Evolutionary conservation across 2,888 invertebrate genomes (phyloP).

Genomic region (Trypoxylon attenuatum): DNA sequence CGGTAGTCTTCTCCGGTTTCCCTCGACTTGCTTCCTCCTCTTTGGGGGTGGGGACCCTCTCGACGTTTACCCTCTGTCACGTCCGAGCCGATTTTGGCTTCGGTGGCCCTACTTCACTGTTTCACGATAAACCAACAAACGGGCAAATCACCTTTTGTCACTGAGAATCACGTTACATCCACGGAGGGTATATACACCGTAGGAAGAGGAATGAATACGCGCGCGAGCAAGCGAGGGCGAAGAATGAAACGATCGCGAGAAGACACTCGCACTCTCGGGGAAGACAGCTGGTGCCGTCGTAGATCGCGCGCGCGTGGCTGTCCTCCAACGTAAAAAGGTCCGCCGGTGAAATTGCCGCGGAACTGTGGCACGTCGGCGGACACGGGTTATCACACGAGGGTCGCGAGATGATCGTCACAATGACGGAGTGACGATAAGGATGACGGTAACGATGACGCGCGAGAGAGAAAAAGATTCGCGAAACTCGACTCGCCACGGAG

Average conservation of each 20-base stretch:
- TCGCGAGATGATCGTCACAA: too few species aligned
- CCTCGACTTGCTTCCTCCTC: not conserved
- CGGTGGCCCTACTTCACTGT: conserved; percentile 11
- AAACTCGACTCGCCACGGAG: too few species aligned
- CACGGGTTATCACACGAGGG: too few species aligned
- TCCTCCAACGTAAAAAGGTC: not conserved
- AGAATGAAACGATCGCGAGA: not conserved
- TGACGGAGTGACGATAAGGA: too few species aligned
- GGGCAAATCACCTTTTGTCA: conserved; percentile 38
- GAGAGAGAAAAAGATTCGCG: too few species aligned
- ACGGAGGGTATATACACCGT: not conserved
- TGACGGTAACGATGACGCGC: too few species aligned
- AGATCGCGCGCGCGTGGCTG: conserved; percentile 1
- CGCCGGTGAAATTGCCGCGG: too few species aligned
- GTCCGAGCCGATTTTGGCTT: conserved; percentile 7
- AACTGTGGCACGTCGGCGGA: too few species aligned
- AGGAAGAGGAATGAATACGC: conserved; percentile 6
- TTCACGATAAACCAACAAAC: conserved; percentile 28
- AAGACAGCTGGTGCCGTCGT: not conserved
- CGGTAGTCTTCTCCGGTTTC: not conserved
- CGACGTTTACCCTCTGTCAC: conserved; percentile 21
- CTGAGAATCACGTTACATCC: conserved; percentile 42
- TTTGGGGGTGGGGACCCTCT: not conserved
- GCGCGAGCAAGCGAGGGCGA: too few species aligned
- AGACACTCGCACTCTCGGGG: not conserved